A percentile compares a stretch with the other conserved stretches of the same genome.
Conservation (phyloP, 2,113 vertebrate genomes). For the Tachuris rubrigastra region DNA sequence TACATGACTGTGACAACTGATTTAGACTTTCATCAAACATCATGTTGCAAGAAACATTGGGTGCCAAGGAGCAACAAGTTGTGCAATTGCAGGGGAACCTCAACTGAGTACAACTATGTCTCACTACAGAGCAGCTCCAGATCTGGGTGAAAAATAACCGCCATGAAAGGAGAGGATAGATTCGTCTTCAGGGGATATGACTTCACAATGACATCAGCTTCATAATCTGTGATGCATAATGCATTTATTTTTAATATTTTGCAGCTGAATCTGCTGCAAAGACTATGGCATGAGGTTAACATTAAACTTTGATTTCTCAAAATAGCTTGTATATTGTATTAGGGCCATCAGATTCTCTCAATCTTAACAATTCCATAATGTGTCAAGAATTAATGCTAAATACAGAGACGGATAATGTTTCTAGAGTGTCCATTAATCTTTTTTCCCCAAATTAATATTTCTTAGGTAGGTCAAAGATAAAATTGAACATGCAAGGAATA, state of each 20-base stretch:
- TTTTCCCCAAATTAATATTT: neutral
- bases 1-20: neutral
- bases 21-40: neutral
- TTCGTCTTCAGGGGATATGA: neutral
- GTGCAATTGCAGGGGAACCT: neutral
- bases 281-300: neutral
- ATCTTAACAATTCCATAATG: neutral
- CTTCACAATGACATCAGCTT: neutral
- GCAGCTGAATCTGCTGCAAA: neutral
- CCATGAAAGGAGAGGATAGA: neutral
- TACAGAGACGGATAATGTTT: neutral
- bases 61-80: neutral
- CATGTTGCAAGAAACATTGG: neutral
- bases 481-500: neutral
- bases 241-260: neutral
- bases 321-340: neutral
- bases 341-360: neutral
- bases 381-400: neutral
- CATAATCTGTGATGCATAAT: neutral
- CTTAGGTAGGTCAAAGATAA: neutral
- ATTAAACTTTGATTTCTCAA: neutral
- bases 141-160: neutral
- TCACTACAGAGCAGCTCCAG: neutral
- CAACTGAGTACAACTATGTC: neutral
- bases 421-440: neutral